These are phyloP conservation scores for Cryptoprocta ferox DNA, from an alignment of 2,797 vertebrate genomes.

Conservation along the genomic window DNA sequence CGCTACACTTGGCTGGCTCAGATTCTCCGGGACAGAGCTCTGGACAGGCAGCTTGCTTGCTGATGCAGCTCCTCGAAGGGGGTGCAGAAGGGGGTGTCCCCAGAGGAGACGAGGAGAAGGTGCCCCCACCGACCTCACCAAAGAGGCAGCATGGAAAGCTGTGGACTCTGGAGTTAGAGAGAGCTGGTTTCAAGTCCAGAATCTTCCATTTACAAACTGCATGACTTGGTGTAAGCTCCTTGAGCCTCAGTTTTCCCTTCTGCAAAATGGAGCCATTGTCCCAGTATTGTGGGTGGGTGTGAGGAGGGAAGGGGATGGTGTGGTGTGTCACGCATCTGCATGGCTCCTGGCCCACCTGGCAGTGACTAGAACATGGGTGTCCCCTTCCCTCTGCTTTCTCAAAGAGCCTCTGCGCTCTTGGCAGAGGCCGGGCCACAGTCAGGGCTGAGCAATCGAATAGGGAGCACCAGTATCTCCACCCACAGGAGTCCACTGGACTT, in stretches of 20 bases:
- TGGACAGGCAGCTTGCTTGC: neutral
- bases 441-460: neutral
- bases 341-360: neutral
- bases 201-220: neutral
- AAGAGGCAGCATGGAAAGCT: neutral
- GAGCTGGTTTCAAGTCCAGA: neutral
- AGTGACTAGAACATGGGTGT: neutral
- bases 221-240: neutral
- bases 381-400: neutral
- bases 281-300: no score
- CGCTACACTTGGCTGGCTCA: conserved; percentile 63
- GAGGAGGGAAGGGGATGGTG: neutral
- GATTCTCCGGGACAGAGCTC: conserved; percentile 28
- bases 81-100: neutral
- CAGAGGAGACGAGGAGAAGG: neutral
- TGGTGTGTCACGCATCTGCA: fast-evolving
- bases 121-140: neutral
- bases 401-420: neutral
- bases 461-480: no score
- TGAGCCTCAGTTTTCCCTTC: neutral
- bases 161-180: neutral
- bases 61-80: neutral
- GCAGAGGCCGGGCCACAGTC: neutral
- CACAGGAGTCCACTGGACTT: neutral
- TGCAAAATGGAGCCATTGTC: neutral